phyloP scores from a whole-genome alignment of 1,140 invertebrate genomes.

The Eurosta solidaginis region DNA sequence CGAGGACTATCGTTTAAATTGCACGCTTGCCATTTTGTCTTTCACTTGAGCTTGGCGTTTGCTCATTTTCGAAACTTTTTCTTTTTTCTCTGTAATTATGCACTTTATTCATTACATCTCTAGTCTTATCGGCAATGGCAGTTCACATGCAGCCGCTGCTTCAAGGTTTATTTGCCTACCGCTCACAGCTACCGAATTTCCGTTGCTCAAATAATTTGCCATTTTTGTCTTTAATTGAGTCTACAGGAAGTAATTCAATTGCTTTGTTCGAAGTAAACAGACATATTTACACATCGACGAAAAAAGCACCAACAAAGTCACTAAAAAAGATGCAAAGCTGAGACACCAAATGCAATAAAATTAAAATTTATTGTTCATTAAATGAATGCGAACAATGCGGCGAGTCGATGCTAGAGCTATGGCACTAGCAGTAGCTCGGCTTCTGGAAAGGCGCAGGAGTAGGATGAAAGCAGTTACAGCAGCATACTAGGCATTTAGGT shows the following conservation, averaged over 20 bases:
- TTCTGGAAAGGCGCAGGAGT: not conserved
- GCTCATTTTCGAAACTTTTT: not conserved
- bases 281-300: not conserved
- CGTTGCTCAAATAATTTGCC: not conserved
- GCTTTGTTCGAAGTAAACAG: not conserved
- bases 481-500: no score
- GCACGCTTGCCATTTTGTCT: not conserved
- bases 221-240: not conserved
- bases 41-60: not conserved
- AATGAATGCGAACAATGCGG: not conserved
- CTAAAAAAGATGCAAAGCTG: not conserved
- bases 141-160: not conserved
- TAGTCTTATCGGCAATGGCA: not conserved
- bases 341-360: not conserved
- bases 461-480: no score
- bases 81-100: not conserved
- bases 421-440: no score
- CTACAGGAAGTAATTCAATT: conserved; percentile 13
- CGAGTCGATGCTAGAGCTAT: no score
- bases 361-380: conserved; percentile 7
- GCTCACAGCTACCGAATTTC: no score
- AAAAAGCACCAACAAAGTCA: not conserved
- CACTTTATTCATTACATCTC: not conserved
- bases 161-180: not conserved
- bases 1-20: not conserved